Evolutionary conservation across 2,888 invertebrate genomes (phyloP).

Genomic region (Phrixothrix hirtus): DNA sequence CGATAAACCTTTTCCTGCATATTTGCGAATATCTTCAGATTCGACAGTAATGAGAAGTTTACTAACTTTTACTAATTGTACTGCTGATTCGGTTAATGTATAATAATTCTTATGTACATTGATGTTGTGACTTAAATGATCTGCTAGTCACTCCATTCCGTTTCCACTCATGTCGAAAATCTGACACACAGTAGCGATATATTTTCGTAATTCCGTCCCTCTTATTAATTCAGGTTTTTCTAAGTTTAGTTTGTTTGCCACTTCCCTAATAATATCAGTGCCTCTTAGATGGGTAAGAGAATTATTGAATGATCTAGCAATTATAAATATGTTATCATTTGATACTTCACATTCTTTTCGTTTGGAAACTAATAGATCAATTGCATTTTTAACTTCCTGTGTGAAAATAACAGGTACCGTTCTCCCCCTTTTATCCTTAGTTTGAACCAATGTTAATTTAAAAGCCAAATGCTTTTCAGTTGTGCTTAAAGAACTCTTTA

Average conservation of each 20-base stretch:
- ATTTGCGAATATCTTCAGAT: neutral
- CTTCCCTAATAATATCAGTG: neutral
- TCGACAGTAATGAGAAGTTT: neutral
- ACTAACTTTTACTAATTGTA: constrained; percentile 38
- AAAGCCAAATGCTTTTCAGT: no score
- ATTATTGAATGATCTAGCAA: neutral
- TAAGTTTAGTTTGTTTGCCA: neutral
- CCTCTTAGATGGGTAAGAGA: neutral
- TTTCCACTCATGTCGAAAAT: constrained; percentile 28
- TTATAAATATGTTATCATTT: neutral
- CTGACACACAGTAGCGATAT: constrained; percentile 39
- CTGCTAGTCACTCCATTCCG: constrained; percentile 39
- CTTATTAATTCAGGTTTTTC: constrained; percentile 12
- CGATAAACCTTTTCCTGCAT: neutral
- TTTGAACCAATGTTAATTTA: no score
- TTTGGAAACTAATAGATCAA: no score
- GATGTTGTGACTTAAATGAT: constrained; percentile 40
- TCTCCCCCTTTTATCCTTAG: no score
- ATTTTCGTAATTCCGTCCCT: constrained; percentile 39
- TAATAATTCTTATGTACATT: constrained; percentile 39
- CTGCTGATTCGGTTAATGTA: constrained; percentile 37
- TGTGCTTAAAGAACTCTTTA: no score
- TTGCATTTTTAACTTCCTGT: no score
- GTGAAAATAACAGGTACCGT: no score
- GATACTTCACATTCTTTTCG: neutral